Evolutionary conservation across 2,888 invertebrate species (phyloP), one percentile per base, ranked within the genome.

Genomic region (Eristalinus aeneus): DNA sequence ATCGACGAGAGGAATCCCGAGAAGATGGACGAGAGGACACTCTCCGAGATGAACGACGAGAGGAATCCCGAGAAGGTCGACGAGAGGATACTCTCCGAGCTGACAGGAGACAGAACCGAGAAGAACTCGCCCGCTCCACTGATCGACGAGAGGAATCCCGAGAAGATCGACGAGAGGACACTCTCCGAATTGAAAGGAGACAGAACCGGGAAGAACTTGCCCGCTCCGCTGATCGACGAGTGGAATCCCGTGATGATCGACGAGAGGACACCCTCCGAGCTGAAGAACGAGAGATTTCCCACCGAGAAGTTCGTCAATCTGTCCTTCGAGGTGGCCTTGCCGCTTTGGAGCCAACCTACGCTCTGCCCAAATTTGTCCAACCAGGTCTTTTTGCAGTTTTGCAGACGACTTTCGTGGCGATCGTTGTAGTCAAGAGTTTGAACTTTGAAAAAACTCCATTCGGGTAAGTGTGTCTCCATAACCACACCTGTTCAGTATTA

Each of bases 341-440:
- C 16, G 6, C 46, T 2, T 16, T 46, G 46, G 16, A 46, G 5
- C 46, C 46, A 16, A 16, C 46, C 1, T 36, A 36, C 39, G 8
- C 54, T 0, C n/a, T 74, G 8, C n/a, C 34, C 16, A 65, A 63
- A 8, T 67, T 79, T 22, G 34, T 54, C 8, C 88, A 87, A 16
- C 84, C 84, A 6, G 69, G 68, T 58, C 83, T 81, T 11, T 34
- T 89, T 16, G 27, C 80, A n/a, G 22, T 88, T 1, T 82, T 87
- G 6, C 89, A 89, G 68, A 88, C 77, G 9, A 64, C 72, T 16
- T 39, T 90, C 2, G 65, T 89, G n/a, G 88, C 88, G 1, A 73
- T 88, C 53, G 71, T 89, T n/a, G 32, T 88, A 12, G 65, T 88
- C 27, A 89, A 88, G 80, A 87, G 88, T 6, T 53, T 89, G 0